Evolutionary conservation across 1,140 invertebrate species (phyloP).

Genomic region (Caenorhabditis remanei): DNA sequence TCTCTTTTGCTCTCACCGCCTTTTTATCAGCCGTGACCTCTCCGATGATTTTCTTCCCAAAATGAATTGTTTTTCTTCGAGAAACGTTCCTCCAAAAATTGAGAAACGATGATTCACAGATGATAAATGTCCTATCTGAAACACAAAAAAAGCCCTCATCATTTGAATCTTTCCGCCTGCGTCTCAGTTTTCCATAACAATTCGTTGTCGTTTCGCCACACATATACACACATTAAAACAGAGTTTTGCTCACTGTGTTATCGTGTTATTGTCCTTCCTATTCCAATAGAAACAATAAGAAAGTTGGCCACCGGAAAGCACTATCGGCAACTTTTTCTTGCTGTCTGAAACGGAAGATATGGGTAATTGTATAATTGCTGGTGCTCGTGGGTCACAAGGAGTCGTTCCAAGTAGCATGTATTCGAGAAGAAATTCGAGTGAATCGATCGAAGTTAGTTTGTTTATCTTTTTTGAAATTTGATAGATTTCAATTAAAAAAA

Average conservation of each 20-base stretch:
- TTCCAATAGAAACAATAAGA: neutral
- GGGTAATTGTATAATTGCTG: conserved; percentile 6
- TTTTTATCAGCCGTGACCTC: too few species aligned
- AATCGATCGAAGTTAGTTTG: neutral
- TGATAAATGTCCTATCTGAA: neutral
- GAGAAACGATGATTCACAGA: neutral
- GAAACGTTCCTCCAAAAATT: too few species aligned
- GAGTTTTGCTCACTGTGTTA: neutral
- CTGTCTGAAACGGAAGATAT: neutral
- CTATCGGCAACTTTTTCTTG: too few species aligned
- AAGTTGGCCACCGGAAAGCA: neutral
- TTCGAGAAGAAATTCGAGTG: neutral
- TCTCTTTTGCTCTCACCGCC: too few species aligned
- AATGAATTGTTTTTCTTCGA: too few species aligned
- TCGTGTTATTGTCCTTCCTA: neutral
- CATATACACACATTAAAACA: neutral
- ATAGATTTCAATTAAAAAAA: neutral
- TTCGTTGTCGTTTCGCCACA: neutral
- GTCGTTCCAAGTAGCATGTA: conserved; percentile 1
- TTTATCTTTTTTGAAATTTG: conserved; percentile 4
- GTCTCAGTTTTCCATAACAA: conserved; percentile 19
- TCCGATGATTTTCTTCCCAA: too few species aligned
- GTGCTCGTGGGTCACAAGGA: neutral
- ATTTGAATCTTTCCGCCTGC: neutral
- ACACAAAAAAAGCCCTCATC: neutral